Base-by-base conservation (phyloP, 2,113 vertebrate species). In the Eublepharis macularius region DNA sequence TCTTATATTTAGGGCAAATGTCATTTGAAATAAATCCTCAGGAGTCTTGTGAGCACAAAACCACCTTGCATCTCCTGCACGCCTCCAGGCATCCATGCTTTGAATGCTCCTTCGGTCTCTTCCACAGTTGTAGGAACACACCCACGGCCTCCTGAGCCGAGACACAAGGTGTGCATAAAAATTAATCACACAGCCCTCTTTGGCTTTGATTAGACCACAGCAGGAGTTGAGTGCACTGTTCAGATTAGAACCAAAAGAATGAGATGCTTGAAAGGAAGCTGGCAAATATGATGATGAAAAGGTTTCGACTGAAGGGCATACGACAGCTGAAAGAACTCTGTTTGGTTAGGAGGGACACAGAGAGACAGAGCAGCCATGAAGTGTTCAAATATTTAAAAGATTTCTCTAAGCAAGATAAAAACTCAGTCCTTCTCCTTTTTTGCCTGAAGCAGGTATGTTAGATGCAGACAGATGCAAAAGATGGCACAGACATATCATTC, bases 361-460 rank as follows among this genome's bases (percentile, higher is more conserved):
- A 39, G 29, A n/a, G 32, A 14, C 57, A 9, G 29, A 14, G 1
- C 36, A 79, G 34, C 24, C 26, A 43, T 24, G 54, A 36, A 17
- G 13, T 72, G 69, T 82, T 57, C 68, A 82, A 51, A 72, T 81
- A 81, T 82, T 82, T 72, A 41, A 82, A 69, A 54, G 34, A 6
- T 5, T 75, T 45, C 24, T 49, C 5, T 16, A 57, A 70, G 43
- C 34, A 54, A 82, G 8, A 54, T 29, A 81, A 68, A 39, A 81
- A 39, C 54, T 36, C 9, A 81, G 12, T 34, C 45, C 60, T 63
- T 51, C 45, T 49, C 17, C 39, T 69, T 41, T n/a, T 51, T 54
- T 41, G 68, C 69, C 34, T 19, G 16, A 43, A 49, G 47, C 45
- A 57, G 14, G 47, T 24, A 29, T 29, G 41, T 82, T 51, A 41